Evolutionary conservation across 1,140 invertebrate genomes (phyloP), one percentile per base, ranked within the genome.

Genomic region (Rhynchophorus ferrugineus): DNA sequence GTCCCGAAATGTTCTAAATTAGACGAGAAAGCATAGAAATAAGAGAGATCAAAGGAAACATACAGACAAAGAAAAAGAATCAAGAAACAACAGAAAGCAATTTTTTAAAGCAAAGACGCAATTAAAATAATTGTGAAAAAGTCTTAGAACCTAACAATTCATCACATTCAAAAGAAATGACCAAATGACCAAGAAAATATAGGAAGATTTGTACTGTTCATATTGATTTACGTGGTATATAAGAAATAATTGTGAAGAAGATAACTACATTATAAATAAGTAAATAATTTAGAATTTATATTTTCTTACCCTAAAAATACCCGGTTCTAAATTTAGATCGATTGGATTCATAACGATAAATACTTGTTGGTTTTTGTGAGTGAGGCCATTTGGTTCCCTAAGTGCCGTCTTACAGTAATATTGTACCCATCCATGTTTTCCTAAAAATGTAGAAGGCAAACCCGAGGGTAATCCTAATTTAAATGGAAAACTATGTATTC

Each of bases 261-360:
- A n/a, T n/a, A n/a, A n/a, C n/a, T n/a, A n/a, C n/a, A n/a, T n/a
- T n/a, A n/a, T n/a, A n/a, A n/a, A n/a, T n/a, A n/a, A n/a, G n/a
- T n/a, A n/a, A n/a, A n/a, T n/a, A n/a, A n/a, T n/a, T n/a, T n/a
- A n/a, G n/a, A 24, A 21, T 35, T 41, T 39, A 14, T 19, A 35
- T 11, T 21, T 41, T 78, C 82, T 83, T 77, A 95, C 91, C 64
- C 88, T 80, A 54, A 95, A 72, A 58, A 91, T 83, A 1, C 88
- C 81, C 21, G 90, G 89, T 65, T 95, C 91, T 63, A 92, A 72
- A 71, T 95, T 95, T 52, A 96, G 74, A 73, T 96, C 91, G 49
- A 95, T 93, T 1, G 91, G 91, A 71, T 91, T 95, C 89, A 95
- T 94, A 0, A 96, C 89, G 60, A 95, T 93, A 69, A 96, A 95